Conservation (phyloP, 1,140 invertebrate species). For the Drosophila kepulauana region DNA sequence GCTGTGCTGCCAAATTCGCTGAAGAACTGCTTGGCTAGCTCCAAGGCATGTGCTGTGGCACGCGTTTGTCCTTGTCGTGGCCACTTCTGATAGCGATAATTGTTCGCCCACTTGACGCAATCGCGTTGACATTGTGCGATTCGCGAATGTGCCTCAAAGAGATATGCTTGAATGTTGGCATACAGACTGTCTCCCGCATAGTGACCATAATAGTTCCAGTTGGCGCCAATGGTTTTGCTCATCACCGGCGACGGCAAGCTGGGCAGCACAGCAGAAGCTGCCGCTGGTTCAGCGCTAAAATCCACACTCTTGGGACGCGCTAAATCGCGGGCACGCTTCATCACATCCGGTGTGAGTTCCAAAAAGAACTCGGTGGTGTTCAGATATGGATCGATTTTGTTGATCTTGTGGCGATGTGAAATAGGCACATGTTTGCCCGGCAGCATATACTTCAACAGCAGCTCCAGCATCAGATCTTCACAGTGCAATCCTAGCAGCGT, state of each 20-base stretch:
- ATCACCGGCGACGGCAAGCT: conserved; percentile 71
- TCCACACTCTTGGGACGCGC: conserved; percentile 72
- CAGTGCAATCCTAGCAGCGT: conserved; percentile 96
- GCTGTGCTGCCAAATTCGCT: conserved; percentile 64
- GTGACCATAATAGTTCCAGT: conserved; percentile 86
- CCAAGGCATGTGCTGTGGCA: conserved; percentile 67
- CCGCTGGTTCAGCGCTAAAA: not conserved
- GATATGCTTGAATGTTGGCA: conserved; percentile 92
- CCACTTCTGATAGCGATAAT: conserved; percentile 82
- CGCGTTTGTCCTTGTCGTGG: conserved; percentile 63
- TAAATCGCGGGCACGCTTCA: conserved; percentile 78
- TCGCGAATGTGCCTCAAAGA: conserved; percentile 92
- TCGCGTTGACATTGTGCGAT: conserved; percentile 90
- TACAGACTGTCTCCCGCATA: conserved; percentile 88
- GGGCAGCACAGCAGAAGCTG: conserved; percentile 44
- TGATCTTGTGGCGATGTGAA: conserved; percentile 90
- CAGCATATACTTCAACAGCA: conserved; percentile 94
- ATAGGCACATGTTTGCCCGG: conserved; percentile 96
- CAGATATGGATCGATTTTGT: conserved; percentile 92
- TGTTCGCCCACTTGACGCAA: conserved; percentile 90
- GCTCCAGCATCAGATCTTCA: conserved; percentile 98
- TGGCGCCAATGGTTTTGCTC: conserved; percentile 83
- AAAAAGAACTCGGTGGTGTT: conserved; percentile 94
- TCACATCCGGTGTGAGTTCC: conserved; percentile 89
- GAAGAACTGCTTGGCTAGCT: conserved; percentile 81